Conservation (phyloP, 2,113 vertebrate genomes). For the Gavialis gangeticus region DNA sequence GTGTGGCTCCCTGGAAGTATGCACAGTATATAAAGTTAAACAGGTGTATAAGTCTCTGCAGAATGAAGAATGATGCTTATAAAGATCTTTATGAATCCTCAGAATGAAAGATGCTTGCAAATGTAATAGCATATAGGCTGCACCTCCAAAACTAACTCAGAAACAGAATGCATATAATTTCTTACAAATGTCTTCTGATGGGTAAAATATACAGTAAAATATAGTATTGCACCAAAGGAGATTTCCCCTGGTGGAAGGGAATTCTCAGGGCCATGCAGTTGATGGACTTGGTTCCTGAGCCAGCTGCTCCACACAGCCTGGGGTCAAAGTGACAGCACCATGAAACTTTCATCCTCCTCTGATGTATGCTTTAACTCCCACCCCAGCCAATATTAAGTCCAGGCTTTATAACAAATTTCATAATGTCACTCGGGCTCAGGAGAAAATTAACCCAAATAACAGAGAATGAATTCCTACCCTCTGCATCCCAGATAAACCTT, state of each 20-base stretch:
- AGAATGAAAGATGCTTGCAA: background rate
- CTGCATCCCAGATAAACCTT: background rate
- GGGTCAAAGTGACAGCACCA: background rate
- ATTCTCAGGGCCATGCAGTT: background rate
- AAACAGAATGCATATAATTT: background rate
- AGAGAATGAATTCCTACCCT: background rate
- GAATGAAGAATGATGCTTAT: background rate
- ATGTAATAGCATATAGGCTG: background rate
- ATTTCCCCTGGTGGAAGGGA: background rate
- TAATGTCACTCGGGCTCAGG: background rate
- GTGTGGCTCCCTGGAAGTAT: background rate
- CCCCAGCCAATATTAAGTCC: background rate
- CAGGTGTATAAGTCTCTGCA: fast-evolving
- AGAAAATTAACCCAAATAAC: background rate
- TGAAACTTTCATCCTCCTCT: background rate
- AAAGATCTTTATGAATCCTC: background rate
- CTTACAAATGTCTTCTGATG: background rate
- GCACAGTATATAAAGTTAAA: background rate
- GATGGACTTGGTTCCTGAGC: background rate
- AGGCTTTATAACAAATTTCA: background rate
- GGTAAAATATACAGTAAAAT: background rate
- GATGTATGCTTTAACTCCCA: background rate
- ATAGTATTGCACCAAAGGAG: background rate
- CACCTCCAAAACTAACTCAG: background rate
- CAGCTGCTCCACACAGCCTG: background rate